A percentile compares a stretch with the other conserved stretches of the same genome.
phyloP scores from a whole-genome alignment of 2,888 invertebrate genomes.

The Pecten maximus region DNA sequence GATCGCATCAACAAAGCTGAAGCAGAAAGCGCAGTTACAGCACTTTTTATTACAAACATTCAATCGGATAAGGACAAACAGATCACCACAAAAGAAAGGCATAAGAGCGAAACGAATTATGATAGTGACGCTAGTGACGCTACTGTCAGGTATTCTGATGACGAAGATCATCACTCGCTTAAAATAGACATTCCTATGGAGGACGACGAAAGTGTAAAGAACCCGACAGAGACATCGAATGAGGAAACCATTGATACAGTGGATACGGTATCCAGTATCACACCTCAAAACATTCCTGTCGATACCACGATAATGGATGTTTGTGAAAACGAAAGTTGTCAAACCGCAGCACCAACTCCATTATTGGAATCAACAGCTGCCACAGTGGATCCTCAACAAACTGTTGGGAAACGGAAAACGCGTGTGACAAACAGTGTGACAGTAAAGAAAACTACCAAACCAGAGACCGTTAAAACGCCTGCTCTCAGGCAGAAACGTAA shows the following conservation, averaged over 20 bases:
- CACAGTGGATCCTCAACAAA: neutral
- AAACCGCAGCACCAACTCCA: neutral
- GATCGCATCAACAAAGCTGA: neutral
- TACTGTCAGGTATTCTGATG: neutral
- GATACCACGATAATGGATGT: neutral
- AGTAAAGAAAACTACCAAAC: neutral
- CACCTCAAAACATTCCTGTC: neutral
- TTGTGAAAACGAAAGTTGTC: neutral
- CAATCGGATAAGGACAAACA: neutral
- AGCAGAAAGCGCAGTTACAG: neutral
- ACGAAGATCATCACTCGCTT: neutral
- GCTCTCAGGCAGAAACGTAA: neutral
- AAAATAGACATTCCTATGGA: neutral
- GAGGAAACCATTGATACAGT: neutral
- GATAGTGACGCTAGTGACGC: constrained; percentile 2
- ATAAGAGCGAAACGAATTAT: neutral
- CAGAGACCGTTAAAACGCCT: neutral
- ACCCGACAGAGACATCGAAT: neutral
- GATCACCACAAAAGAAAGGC: neutral
- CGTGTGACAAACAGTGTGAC: neutral
- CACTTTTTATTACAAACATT: neutral
- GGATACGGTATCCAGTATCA: neutral
- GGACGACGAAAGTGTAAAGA: neutral
- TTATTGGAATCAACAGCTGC: neutral
- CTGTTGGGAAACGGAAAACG: neutral